Percentiles rank a stretch among this genome's conserved stretches.
phyloP scores from a whole-genome alignment of 2,113 vertebrate genomes.

The Pleuronectes platessa region DNA sequence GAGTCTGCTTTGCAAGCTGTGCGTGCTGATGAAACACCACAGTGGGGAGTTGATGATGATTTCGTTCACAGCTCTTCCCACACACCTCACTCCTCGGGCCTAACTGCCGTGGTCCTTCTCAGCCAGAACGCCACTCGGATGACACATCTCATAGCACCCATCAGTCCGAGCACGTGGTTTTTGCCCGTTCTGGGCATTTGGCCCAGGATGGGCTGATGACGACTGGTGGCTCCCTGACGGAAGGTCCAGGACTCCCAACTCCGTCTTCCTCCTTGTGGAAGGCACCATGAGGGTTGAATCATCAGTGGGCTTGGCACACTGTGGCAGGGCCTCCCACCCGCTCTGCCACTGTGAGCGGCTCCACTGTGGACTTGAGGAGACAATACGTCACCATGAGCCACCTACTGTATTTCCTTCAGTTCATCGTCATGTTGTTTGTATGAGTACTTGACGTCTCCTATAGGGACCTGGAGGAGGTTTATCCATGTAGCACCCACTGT shows the following conservation, averaged over 20 bases:
- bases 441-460: neutral
- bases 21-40: slow-evolving; percentile 63
- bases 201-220: slow-evolving; percentile 41
- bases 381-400: slow-evolving; percentile 45
- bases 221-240: slow-evolving; percentile 9
- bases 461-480: neutral
- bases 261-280: slow-evolving; percentile 29
- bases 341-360: slow-evolving; percentile 33
- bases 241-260: slow-evolving; percentile 29
- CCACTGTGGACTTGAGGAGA: slow-evolving; percentile 38
- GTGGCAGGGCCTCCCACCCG: slow-evolving; percentile 50
- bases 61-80: slow-evolving; percentile 67
- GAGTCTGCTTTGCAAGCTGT: slow-evolving; percentile 43
- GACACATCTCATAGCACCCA: slow-evolving; percentile 32
- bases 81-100: slow-evolving; percentile 35
- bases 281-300: slow-evolving; percentile 60
- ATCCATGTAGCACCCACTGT: slow-evolving; percentile 12
- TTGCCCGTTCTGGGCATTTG: slow-evolving; percentile 20
- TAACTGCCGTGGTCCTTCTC: slow-evolving; percentile 33
- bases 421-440: neutral
- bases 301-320: slow-evolving; percentile 50
- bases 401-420: slow-evolving; percentile 20
- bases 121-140: slow-evolving; percentile 35
- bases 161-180: slow-evolving; percentile 26
- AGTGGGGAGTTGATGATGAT: slow-evolving; percentile 66